Percentiles rank a stretch among this genome's conserved stretches.
phyloP scores from a whole-genome alignment of 2,888 invertebrate species.

The Epistrophe grossulariae region DNA sequence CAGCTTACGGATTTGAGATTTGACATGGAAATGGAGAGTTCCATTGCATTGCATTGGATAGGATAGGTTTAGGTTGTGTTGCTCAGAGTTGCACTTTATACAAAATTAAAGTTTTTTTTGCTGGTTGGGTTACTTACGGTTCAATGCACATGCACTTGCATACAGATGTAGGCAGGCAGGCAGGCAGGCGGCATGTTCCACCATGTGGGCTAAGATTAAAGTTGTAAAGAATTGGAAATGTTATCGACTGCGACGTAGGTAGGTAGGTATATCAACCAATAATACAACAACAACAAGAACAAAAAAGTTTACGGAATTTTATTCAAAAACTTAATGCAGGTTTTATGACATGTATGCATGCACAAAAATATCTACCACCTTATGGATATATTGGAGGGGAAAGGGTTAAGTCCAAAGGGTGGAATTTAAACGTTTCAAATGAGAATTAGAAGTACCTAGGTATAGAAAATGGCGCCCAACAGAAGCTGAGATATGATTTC shows the following conservation, averaged over 20 bases:
- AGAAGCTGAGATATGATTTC: no score
- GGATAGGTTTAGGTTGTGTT: no score
- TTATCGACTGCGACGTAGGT: slow-evolving; percentile 17
- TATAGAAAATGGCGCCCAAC: no score
- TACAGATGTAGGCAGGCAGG: slow-evolving; percentile 32
- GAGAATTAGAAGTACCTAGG: no score
- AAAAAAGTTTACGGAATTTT: slow-evolving; percentile 7
- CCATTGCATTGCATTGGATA: slow-evolving; percentile 8
- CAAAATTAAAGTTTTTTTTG: slow-evolving; percentile 7
- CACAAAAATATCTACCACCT: not conserved
- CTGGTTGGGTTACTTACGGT: slow-evolving; percentile 57
- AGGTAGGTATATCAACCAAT: not conserved
- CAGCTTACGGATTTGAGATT: not conserved
- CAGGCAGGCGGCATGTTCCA: slow-evolving; percentile 41
- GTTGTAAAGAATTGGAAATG: slow-evolving; percentile 41
- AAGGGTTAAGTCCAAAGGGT: not conserved
- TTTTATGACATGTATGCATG: not conserved
- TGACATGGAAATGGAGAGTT: slow-evolving; percentile 60
- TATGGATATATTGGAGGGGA: not conserved
- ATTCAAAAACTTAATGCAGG: slow-evolving; percentile 4
- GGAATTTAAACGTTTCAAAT: not conserved
- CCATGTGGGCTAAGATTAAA: slow-evolving; percentile 55
- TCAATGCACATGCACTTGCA: slow-evolving; percentile 71
- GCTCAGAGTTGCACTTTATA: slow-evolving; percentile 65
- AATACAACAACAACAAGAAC: not conserved